Conservation (phyloP, 37 sponge, comb jelly and placozoan species). For the Hexactinellida sp. region DNA sequence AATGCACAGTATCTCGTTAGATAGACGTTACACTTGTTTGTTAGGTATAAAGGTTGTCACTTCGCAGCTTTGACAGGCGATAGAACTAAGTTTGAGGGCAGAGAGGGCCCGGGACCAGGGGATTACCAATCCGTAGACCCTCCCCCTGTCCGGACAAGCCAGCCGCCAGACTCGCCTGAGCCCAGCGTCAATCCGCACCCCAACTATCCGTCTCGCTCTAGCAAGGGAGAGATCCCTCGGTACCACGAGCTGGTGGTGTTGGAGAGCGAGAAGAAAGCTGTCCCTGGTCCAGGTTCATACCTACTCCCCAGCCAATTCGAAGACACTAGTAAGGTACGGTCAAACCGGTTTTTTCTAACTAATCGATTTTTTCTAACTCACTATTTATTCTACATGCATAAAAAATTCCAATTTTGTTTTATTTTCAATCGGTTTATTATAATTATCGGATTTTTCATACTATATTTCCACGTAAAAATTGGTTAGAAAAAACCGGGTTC, state of each 20-base stretch:
- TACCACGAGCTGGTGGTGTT: not conserved
- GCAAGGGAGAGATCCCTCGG: not conserved
- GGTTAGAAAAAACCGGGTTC: not conserved
- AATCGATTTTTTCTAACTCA: too few species aligned
- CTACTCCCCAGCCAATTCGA: constrained; percentile 54
- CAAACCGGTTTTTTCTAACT: too few species aligned
- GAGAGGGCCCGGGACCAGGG: constrained; percentile 67
- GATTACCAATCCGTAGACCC: constrained; percentile 34
- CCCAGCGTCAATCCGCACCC: not conserved
- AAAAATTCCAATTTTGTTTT: too few species aligned
- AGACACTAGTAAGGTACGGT: not conserved
- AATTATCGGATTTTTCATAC: too few species aligned
- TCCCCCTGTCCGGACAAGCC: not conserved
- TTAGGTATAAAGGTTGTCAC: not conserved
- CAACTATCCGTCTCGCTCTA: not conserved
- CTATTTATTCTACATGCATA: too few species aligned
- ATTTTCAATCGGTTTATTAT: too few species aligned
- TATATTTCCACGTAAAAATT: too few species aligned
- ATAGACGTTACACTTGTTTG: too few species aligned
- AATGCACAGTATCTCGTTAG: too few species aligned
- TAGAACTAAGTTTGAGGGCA: constrained; percentile 2
- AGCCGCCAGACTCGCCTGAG: not conserved
- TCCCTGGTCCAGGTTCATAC: constrained; percentile 88
- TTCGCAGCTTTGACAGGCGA: not conserved
- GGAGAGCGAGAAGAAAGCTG: constrained; percentile 13